Percentiles rank a stretch among this genome's conserved stretches.
These are phyloP conservation scores for Agrochola circellaris DNA, from an alignment of 2,888 invertebrate genomes.

Conservation along the genomic window DNA sequence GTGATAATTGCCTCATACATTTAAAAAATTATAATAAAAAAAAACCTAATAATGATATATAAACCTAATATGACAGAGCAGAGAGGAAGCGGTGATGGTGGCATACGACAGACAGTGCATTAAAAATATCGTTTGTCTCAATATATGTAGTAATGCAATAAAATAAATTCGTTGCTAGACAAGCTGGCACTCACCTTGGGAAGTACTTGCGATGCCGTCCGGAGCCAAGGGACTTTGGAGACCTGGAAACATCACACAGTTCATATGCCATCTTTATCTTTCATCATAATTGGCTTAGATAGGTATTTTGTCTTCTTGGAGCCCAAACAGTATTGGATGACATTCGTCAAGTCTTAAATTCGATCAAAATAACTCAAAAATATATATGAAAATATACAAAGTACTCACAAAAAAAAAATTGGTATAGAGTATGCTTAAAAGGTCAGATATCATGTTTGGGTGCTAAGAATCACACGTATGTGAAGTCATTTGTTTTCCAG, in stretches of 20 bases:
- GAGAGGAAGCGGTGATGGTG: conserved; percentile 91
- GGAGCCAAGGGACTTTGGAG: conserved; percentile 91
- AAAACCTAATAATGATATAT: conserved; percentile 88
- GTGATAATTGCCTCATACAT: conserved; percentile 90
- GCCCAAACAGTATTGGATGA: conserved; percentile 2
- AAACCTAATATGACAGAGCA: conserved; percentile 91
- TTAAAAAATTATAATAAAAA: conserved; percentile 82
- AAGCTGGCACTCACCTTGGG: conserved; percentile 94
- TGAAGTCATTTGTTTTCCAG: not conserved
- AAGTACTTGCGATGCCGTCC: conserved; percentile 95
- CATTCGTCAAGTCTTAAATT: not conserved
- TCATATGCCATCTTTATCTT: conserved; percentile 57
- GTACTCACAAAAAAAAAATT: too few relatives aligned
- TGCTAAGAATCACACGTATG: not conserved
- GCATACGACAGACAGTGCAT: conserved; percentile 91
- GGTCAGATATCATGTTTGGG: not conserved
- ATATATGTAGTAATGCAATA: conserved; percentile 90
- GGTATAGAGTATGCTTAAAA: not conserved
- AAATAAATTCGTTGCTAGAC: conserved; percentile 89
- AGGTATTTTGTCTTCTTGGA: not conserved
- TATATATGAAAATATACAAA: not conserved
- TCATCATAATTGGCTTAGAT: conserved; percentile 10
- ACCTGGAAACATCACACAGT: conserved; percentile 88
- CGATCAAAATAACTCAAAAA: not conserved
- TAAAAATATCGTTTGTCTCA: conserved; percentile 90